Evolutionary conservation across 30 jellyfish, hydroid and myxozoan genomes (phyloP).

Genomic region (Euphysa ruthae): DNA sequence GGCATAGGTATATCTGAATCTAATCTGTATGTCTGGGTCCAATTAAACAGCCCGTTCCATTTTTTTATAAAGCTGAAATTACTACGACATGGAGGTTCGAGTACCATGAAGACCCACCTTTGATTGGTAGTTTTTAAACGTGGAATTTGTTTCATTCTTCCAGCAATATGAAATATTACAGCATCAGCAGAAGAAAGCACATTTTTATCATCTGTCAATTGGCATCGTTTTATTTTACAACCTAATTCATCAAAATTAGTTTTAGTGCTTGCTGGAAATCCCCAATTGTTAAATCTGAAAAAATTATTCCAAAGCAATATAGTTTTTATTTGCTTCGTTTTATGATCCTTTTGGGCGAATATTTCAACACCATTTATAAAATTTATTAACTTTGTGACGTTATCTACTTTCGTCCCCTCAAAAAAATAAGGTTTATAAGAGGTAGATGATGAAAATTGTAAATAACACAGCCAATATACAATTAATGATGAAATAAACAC

Average conservation of each 20-base stretch:
- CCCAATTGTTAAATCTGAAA: background rate
- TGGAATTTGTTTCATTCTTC: background rate
- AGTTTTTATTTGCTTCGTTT: too few species aligned
- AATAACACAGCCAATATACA: too few species aligned
- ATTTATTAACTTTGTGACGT: too few species aligned
- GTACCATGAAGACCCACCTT: slow-evolving; percentile 22
- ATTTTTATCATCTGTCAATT: background rate
- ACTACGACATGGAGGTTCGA: slow-evolving; percentile 15
- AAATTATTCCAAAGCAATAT: background rate
- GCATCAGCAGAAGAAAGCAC: slow-evolving; percentile 5
- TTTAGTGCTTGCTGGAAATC: background rate
- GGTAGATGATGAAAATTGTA: too few species aligned
- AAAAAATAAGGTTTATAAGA: too few species aligned
- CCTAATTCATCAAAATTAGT: background rate
- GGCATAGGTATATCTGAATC: slow-evolving; percentile 19
- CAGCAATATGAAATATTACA: slow-evolving; percentile 7
- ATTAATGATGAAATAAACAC: too few species aligned
- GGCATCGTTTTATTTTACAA: background rate
- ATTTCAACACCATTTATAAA: too few species aligned
- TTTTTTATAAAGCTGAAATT: background rate
- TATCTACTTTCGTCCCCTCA: too few species aligned
- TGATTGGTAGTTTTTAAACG: slow-evolving; percentile 1
- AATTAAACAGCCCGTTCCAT: background rate
- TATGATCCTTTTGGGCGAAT: too few species aligned
- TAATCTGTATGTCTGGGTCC: slow-evolving; percentile 19